Evolutionary conservation across 2,888 invertebrate species (phyloP), one percentile per base, ranked within the genome.

Genomic region (Magallana nippona): DNA sequence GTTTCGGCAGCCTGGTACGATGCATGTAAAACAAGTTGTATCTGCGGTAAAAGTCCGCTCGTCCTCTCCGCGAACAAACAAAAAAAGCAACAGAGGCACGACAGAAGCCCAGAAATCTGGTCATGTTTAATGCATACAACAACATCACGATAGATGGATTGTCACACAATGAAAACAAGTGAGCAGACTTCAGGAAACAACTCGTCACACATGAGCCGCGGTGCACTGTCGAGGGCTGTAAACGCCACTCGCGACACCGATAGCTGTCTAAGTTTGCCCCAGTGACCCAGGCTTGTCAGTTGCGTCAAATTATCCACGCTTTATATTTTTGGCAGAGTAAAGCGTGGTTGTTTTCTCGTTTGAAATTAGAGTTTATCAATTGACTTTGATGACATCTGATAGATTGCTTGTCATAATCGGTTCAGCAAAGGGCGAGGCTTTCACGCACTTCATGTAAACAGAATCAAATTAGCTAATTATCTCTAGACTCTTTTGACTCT

Each of bases 121-220:
- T 71, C 71, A 71, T 71, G 71, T 71, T 71, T 71, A 15, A 71
- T 71, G 71, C 71, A 71, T 71, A 71, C 27, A 22, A 22, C 71
- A 22, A 71, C 71, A 71, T 71, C 71, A 71, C 71, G 71, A 71
- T 71, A 32, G 71, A 71, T 71, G 71, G 71, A 71, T 71, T 71
- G 71, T 71, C 71, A 71, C 71, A 71, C 22, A 71, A 71, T 22
- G 71, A 71, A 71, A 71, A 71, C 71, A 71, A 71, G 71, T 27
- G 11, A 32, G 32, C 27, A 27, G 71, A 71, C 71, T 71, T 71
- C 71, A 71, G 71, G 71, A 71, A 71, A 71, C 27, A 27, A 27
- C 71, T 71, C 71, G 32, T 71, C 71, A 71, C 44, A 71, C 71
- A 71, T 32, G 32, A 15, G 27, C 71, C 13, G 15, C 22, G 32